Percentiles rank a stretch among this genome's conserved stretches.
phyloP scores from a whole-genome alignment of 2,113 vertebrate species.

The Ovis canadensis region DNA sequence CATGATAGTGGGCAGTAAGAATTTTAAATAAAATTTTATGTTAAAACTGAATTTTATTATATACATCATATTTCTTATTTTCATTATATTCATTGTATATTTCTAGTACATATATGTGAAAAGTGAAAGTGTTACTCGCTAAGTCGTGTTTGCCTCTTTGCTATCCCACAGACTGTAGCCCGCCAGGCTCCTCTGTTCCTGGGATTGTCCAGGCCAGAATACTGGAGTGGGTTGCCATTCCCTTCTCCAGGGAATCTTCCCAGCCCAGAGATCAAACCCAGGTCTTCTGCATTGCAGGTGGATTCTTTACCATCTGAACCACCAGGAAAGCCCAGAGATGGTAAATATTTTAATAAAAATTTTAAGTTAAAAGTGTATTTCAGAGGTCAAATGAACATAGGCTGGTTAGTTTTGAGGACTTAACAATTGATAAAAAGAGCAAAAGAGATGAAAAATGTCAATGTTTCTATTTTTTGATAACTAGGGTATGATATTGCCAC shows the following conservation, averaged over 20 bases:
- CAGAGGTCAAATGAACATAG: background rate
- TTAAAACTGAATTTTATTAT: background rate
- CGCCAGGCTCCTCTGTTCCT: background rate
- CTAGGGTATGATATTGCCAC: background rate
- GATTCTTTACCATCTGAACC: background rate
- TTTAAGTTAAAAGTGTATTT: background rate
- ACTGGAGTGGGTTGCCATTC: background rate
- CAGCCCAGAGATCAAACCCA: background rate
- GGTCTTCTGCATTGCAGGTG: background rate
- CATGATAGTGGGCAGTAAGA: background rate
- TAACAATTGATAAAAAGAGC: background rate
- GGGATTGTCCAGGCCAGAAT: background rate
- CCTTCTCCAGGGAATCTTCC: background rate
- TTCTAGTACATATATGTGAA: background rate
- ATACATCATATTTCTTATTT: background rate
- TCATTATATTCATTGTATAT: background rate
- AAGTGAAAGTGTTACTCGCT: background rate
- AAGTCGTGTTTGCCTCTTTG: background rate
- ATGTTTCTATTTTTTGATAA: background rate
- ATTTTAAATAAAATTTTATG: background rate
- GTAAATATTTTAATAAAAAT: background rate
- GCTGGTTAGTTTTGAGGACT: background rate
- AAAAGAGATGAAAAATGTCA: background rate
- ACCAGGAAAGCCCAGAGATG: background rate
- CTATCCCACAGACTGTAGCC: background rate